Percentiles rank a stretch among this genome's conserved stretches.
These are phyloP conservation scores for Theonella swinhoei DNA, from an alignment of 37 sponge, comb jelly and placozoan genomes.

Conservation along the genomic window DNA sequence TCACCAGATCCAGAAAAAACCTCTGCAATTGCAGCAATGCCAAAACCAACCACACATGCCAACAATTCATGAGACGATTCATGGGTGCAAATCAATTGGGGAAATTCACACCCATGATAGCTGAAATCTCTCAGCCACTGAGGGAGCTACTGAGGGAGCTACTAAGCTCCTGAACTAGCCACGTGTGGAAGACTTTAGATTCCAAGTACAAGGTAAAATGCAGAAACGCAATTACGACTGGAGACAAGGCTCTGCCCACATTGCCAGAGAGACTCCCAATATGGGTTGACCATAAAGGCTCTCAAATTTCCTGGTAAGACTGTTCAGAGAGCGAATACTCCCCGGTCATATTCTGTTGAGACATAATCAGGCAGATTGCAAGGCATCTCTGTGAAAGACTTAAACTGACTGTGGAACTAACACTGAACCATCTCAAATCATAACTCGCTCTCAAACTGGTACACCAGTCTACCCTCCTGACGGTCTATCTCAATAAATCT, in stretches of 20 bases:
- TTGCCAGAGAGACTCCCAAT: background rate
- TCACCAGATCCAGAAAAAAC: constrained; percentile 55
- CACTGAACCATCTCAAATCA: too few species aligned
- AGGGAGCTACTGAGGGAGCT: constrained; percentile 33
- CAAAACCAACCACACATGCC: too few species aligned
- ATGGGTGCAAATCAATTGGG: constrained; percentile 60
- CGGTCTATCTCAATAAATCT: background rate
- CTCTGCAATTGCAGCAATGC: constrained; percentile 30
- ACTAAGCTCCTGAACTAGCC: background rate
- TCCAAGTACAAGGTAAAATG: background rate
- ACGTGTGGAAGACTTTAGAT: background rate
- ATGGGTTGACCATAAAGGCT: background rate
- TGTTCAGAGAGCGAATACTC: background rate
- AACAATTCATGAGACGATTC: constrained; percentile 36
- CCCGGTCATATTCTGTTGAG: background rate
- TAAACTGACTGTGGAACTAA: too few species aligned
- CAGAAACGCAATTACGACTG: background rate
- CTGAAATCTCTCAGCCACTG: constrained; percentile 41
- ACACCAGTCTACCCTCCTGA: constrained; percentile 17
- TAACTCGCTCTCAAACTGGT: constrained; percentile 18
- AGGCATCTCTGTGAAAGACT: background rate
- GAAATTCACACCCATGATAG: constrained; percentile 39
- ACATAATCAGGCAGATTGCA: background rate
- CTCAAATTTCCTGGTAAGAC: too few species aligned
- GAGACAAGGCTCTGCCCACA: background rate